Conservation (phyloP, 1,140 invertebrate genomes). For the Caenorhabditis latens region DNA sequence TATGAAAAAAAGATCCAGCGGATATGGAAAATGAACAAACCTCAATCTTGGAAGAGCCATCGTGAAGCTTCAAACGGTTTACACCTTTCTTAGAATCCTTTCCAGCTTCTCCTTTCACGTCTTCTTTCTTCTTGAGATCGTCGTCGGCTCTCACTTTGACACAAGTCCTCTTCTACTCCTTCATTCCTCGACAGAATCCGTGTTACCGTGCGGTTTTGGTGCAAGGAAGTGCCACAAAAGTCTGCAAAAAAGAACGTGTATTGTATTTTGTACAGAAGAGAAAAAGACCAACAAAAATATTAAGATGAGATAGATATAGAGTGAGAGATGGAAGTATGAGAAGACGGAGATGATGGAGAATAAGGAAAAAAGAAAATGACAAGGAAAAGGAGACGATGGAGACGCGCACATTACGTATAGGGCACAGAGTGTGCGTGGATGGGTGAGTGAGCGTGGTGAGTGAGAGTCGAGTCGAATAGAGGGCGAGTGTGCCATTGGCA, state of each 20-base stretch:
- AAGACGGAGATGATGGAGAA: not conserved
- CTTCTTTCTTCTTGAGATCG: slow-evolving; percentile 43
- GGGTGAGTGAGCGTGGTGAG: slow-evolving; percentile 46
- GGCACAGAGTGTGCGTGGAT: slow-evolving; percentile 33
- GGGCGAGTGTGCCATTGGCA: slow-evolving; percentile 36
- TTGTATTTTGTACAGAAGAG: slow-evolving; percentile 2
- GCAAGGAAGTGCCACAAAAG: slow-evolving; percentile 20
- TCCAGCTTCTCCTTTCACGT: not conserved
- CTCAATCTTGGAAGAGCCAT: slow-evolving; percentile 44
- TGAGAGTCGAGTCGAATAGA: slow-evolving; percentile 22
- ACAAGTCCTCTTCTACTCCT: slow-evolving; percentile 48
- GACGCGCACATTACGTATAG: slow-evolving; percentile 28
- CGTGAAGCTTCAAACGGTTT: slow-evolving; percentile 16
- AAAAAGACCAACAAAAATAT: slow-evolving; percentile 6
- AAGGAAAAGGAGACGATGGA: slow-evolving; percentile 22
- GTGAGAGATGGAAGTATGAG: slow-evolving; percentile 12
- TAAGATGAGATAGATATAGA: slow-evolving; percentile 40
- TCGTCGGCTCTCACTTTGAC: slow-evolving; percentile 49
- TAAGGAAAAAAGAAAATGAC: slow-evolving; percentile 18
- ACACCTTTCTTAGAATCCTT: slow-evolving; percentile 5
- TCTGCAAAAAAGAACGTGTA: not conserved
- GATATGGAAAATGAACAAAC: not conserved
- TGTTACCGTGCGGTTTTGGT: slow-evolving; percentile 28
- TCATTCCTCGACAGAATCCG: slow-evolving; percentile 47
- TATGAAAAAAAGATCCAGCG: too few relatives aligned